These are phyloP conservation scores for Sebastes flavidus DNA, from an alignment of 2,797 vertebrate species.

Conservation along the genomic window DNA sequence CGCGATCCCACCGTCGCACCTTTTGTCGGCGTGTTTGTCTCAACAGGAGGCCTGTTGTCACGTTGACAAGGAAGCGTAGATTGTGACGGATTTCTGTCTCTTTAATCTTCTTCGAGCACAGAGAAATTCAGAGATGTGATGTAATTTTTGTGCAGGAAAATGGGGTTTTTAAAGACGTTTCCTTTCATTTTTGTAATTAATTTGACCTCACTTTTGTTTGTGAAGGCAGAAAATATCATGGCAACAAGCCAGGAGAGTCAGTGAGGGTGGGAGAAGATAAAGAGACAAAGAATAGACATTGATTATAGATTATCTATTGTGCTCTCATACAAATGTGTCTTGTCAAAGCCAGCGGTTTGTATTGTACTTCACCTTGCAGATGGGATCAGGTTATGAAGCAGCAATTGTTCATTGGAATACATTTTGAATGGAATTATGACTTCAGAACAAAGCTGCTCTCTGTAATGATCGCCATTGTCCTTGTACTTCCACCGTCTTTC, in stretches of 20 bases:
- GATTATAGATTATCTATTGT: slow-evolving; percentile 17
- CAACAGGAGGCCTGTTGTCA: neutral
- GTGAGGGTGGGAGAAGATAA: neutral
- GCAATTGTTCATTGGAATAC: neutral
- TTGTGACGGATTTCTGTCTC: neutral
- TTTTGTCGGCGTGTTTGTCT: neutral
- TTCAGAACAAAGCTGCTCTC: neutral
- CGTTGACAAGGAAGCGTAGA: neutral
- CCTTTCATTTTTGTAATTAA: neutral
- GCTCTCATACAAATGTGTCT: neutral
- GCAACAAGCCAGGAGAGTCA: neutral
- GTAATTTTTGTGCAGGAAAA: neutral
- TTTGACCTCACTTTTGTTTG: neutral
- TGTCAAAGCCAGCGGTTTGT: neutral
- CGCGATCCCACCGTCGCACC: no score
- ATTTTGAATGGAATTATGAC: neutral
- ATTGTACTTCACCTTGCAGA: neutral
- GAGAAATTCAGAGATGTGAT: neutral
- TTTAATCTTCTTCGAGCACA: neutral
- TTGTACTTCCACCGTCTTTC: neutral
- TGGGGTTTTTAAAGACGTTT: neutral
- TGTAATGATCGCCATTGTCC: neutral
- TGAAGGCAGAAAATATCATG: neutral
- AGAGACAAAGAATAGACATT: neutral
- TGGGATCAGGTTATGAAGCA: neutral